Evolutionary conservation across 2,113 vertebrate species (phyloP), one percentile per base, ranked within the genome.

Genomic region (Equus quagga): DNA sequence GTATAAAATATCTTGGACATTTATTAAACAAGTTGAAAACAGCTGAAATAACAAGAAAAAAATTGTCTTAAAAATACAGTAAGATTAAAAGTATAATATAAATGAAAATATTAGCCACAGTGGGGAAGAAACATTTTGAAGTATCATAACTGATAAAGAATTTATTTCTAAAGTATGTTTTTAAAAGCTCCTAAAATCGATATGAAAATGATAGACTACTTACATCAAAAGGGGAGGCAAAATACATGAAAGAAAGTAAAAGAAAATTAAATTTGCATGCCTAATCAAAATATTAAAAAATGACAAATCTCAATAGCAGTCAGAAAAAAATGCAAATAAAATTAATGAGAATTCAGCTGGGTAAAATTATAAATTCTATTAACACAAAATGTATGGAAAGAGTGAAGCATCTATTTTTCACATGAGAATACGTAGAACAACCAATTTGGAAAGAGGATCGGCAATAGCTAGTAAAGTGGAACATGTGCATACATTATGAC

Each of bases 341-440:
- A 95, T 67, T 78, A 65, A 67, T 67, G 33, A 85, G 70, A 91
- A 85, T 85, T 91, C 72, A 85, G 9, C 41, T 91, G 44, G 19
- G 14, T 4, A 62, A 91, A 91, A 91, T 79, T 79, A 91, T 69
- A 86, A 58, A 79, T 91, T 60, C 44, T 91, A 49, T 89, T 75
- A 91, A 86, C 41, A 79, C 15, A 83, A 72, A 85, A 44, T 90
- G 87, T 78, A 62, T 91, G 54, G 72, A 51, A 85, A 86, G 62
- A 79, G 72, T 75, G 70, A 95, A 89, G 91, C 21, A 70, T 79
- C 44, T 78, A 70, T 91, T 95, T 95, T 95, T 91, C 79, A 51
- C 49, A 41, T 85, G 51, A 89, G 69, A 95, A 78, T 78, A 84
- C 44, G 69, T 95, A 85, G 92, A 93, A 69, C 78, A 73, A 91